phyloP scores from a whole-genome alignment of 2,888 invertebrate species.

The Heteromyza rotundicornis region DNA sequence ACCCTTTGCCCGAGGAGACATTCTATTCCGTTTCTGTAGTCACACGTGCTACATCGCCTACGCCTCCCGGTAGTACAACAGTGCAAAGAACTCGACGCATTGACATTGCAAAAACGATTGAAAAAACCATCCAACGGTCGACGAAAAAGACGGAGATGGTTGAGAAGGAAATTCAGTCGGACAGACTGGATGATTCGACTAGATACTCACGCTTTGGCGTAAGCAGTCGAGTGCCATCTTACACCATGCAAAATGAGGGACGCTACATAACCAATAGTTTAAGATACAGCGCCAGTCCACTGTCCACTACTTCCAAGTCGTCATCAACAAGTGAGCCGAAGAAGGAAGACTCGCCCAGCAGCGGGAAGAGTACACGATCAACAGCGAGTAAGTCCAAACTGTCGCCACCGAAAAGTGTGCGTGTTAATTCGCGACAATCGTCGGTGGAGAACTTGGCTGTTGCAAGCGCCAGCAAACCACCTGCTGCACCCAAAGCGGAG shows the following conservation, averaged over 20 bases:
- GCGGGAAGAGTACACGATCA: constrained; percentile 16
- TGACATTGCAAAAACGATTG: constrained; percentile 75
- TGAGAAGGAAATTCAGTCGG: constrained; percentile 79
- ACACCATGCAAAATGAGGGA: constrained; percentile 58
- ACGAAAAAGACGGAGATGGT: constrained; percentile 67
- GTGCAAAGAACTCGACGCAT: constrained; percentile 71
- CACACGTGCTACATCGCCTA: constrained; percentile 81
- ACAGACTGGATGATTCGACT: constrained; percentile 73
- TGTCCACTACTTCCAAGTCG: constrained; percentile 27
- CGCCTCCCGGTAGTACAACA: constrained; percentile 69
- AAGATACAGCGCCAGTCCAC: constrained; percentile 53
- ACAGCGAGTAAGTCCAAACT: constrained; percentile 47
- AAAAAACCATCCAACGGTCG: constrained; percentile 71
- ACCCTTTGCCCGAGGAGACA: constrained; percentile 45
- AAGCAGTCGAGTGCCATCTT: constrained; percentile 65
- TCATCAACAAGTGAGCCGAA: constrained; percentile 31
- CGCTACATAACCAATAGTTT: constrained; percentile 53
- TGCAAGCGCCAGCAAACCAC: constrained; percentile 43
- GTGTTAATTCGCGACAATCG: constrained; percentile 51
- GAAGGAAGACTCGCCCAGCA: constrained; percentile 32
- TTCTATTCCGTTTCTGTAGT: constrained; percentile 69
- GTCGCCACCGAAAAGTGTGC: constrained; percentile 54
- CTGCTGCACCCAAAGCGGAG: constrained; percentile 49
- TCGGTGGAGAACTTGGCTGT: constrained; percentile 52
- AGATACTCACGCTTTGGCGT: constrained; percentile 70